Evolutionary conservation across 2,113 vertebrate genomes (phyloP).

Genomic region (Recurvirostra avosetta): DNA sequence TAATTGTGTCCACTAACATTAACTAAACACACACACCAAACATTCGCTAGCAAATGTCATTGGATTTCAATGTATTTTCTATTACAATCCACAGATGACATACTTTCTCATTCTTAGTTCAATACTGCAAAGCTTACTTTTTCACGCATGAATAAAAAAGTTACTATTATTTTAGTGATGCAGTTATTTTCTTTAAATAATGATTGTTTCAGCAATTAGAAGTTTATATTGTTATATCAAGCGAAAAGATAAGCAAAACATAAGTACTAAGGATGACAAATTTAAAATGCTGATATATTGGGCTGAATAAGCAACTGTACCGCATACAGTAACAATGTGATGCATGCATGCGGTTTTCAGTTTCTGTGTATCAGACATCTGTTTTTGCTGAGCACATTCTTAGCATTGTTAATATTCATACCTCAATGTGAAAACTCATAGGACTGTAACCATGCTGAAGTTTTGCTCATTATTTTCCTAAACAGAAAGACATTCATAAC

Average conservation of each 20-base stretch:
- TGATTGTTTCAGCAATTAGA: neutral
- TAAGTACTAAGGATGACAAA: neutral
- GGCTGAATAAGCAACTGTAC: constrained; percentile 12
- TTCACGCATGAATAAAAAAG: neutral
- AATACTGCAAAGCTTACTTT: neutral
- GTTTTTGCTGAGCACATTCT: neutral
- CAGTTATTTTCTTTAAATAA: neutral
- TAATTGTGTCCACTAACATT: neutral
- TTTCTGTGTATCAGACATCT: neutral
- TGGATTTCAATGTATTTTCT: neutral
- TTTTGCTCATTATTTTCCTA: neutral
- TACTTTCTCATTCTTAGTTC: neutral
- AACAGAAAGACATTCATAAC: neutral
- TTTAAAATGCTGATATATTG: neutral
- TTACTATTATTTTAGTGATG: neutral
- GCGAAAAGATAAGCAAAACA: neutral
- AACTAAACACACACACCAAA: neutral
- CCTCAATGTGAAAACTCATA: neutral
- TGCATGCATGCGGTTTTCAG: neutral
- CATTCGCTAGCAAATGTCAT: accelerated
- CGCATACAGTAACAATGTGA: neutral
- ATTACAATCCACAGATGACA: neutral
- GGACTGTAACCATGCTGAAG: neutral
- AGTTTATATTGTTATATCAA: neutral
- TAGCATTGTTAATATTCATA: constrained; percentile 5